Evolutionary conservation across 2,797 vertebrate genomes (phyloP), one percentile per base, ranked within the genome.

Genomic region (Eospalax fontanierii): DNA sequence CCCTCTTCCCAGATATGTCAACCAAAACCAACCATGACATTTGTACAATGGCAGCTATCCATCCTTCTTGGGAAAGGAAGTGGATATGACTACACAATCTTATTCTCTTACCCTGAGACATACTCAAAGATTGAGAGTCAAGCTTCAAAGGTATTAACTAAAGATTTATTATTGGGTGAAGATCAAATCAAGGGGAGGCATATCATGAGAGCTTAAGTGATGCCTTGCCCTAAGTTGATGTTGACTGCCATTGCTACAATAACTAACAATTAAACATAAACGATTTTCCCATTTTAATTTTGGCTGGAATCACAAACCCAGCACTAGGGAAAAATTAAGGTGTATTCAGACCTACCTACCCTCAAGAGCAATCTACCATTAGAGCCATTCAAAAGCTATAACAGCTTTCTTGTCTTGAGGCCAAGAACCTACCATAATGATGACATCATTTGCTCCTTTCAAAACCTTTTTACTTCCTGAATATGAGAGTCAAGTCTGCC

Each of bases 401-500:
- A 79, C 2, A 59, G 26, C 35, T 75, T 93, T 95, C 76, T 90
- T 75, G 82, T 95, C 61, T 96, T 61, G 43, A 82, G 74, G 28
- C 57, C 59, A 94, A 89, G 35, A 78, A 75, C 22, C 75, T 26
- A 87, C 46, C 74, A 46, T 30, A 79, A 89, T 75, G 70, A 86
- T 80, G 50, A 73, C 46, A 54, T 30, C 9, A 83, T 43, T 24
- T 4, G 85, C 24, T 86, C 46, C 43, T 89, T 87, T 94, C 91
- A 94, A 94, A 96, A 80, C 46, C 8, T 38, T 38, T 91, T 85
- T 79, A 84, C 46, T 85, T 88, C 46, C 46, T 84, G 74, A 94
- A 78, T 35, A 76, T 68, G 12, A 94, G 11, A 33, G 21, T 68
- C 70, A 78, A 18, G 54, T 92, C 22, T 66, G 26, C 73, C 93